Percentiles rank a stretch among this genome's conserved stretches.
Evolutionary conservation across 2,797 vertebrate species (phyloP).

Genomic region (Semaprochilodus insignis): DNA sequence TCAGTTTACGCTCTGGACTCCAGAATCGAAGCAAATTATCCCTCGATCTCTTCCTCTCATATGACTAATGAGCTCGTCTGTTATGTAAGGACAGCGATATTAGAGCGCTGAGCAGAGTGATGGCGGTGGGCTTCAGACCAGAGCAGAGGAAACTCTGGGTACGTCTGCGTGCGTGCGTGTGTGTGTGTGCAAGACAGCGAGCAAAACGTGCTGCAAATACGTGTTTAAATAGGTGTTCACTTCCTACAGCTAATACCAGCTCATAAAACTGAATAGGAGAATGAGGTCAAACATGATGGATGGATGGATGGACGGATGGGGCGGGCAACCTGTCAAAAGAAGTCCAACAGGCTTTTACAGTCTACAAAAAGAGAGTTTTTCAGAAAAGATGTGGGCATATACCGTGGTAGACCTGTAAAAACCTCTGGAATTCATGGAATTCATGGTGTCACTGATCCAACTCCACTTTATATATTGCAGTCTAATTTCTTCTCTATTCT

Average conservation of each 20-base stretch:
- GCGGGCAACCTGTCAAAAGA: too few relatives aligned
- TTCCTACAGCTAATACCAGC: too few relatives aligned
- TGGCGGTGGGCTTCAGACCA: not conserved
- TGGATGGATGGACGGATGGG: not conserved
- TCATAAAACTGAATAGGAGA: not conserved
- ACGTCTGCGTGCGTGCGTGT: not conserved
- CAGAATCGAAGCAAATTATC: slow-evolving; percentile 18
- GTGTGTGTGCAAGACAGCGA: not conserved
- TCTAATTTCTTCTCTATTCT: too few relatives aligned
- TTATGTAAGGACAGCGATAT: slow-evolving; percentile 41
- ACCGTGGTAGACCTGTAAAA: too few relatives aligned
- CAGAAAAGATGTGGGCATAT: too few relatives aligned
- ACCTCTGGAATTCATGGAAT: too few relatives aligned
- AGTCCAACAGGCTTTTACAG: too few relatives aligned
- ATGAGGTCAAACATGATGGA: slow-evolving; percentile 24
- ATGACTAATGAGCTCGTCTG: slow-evolving; percentile 28
- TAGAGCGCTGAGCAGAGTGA: not conserved
- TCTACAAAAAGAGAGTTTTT: too few relatives aligned
- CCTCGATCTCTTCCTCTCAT: slow-evolving; percentile 41
- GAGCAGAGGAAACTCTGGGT: not conserved
- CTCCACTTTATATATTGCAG: too few relatives aligned
- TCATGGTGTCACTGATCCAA: too few relatives aligned
- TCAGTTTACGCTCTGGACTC: slow-evolving; percentile 23
- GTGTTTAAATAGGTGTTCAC: not conserved
- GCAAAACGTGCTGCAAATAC: not conserved